phyloP scores from a whole-genome alignment of 35 echinoderm and acorn worm species.

The Strongylocentrotus purpuratus region DNA sequence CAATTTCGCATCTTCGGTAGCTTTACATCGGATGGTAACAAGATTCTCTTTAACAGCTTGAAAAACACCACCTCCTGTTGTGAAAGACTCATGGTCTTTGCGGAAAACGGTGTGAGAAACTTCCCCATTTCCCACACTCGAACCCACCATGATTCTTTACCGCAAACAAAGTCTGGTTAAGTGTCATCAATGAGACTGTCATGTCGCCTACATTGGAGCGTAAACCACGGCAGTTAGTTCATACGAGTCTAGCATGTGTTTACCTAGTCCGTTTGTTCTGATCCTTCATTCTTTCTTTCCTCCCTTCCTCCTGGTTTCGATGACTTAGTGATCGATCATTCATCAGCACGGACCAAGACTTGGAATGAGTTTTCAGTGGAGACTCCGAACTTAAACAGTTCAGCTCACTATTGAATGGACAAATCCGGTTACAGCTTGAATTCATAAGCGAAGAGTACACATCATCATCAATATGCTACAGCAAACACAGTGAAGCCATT shows the following conservation, averaged over 20 bases:
- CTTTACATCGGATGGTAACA: too few relatives aligned
- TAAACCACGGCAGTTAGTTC: background rate
- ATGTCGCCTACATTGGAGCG: conserved; percentile 35
- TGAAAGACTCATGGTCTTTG: too few relatives aligned
- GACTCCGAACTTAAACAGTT: background rate
- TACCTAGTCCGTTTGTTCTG: background rate
- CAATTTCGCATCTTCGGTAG: too few relatives aligned
- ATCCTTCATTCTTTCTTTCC: background rate
- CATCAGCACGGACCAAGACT: background rate
- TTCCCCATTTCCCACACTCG: background rate
- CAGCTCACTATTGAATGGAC: conserved; percentile 17
- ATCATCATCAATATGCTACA: conserved; percentile 36
- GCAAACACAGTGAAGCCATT: conserved; percentile 51
- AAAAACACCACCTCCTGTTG: too few relatives aligned
- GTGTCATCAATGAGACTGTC: background rate
- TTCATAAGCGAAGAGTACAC: conserved; percentile 24
- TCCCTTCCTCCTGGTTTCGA: background rate
- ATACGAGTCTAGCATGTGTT: background rate
- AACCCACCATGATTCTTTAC: conserved; percentile 43
- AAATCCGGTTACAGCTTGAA: conserved; percentile 44
- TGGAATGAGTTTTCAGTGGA: background rate
- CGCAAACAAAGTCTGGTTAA: conserved; percentile 52
- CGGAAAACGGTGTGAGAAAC: background rate
- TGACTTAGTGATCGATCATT: background rate
- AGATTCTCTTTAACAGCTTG: too few relatives aligned